phyloP scores from a whole-genome alignment of 2,888 invertebrate species.

The Caenorhabditis plicata region DNA sequence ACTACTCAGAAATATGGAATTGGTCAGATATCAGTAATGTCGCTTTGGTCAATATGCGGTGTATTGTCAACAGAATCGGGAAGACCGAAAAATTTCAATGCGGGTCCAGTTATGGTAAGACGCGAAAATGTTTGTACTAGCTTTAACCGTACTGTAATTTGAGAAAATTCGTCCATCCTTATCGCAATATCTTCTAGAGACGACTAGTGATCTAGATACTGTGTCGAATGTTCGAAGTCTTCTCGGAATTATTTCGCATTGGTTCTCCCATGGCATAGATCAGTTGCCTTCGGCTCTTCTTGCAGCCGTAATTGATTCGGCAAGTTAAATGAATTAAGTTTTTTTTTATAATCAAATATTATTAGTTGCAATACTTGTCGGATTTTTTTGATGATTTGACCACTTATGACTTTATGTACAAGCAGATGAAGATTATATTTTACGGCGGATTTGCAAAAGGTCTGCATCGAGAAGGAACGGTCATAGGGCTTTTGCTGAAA shows the following conservation, averaged over 20 bases:
- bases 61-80: slow-evolving; percentile 38
- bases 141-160: background rate
- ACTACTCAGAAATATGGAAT: slow-evolving; percentile 34
- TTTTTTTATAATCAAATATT: background rate
- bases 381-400: slow-evolving; percentile 59
- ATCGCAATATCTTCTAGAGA: slow-evolving; percentile 17
- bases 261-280: slow-evolving; percentile 54
- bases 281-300: slow-evolving; percentile 46
- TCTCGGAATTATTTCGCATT: slow-evolving; percentile 61
- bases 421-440: slow-evolving; percentile 36
- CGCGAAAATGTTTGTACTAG: background rate
- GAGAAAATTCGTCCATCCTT: slow-evolving; percentile 19
- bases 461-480: background rate
- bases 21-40: slow-evolving; percentile 50
- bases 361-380: slow-evolving; percentile 44
- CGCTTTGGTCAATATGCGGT: slow-evolving; percentile 55
- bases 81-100: slow-evolving; percentile 14
- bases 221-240: slow-evolving; percentile 58
- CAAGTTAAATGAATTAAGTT: slow-evolving; percentile 4
- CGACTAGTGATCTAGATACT: slow-evolving; percentile 55
- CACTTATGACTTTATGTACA: slow-evolving; percentile 47
- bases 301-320: slow-evolving; percentile 45
- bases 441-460: background rate
- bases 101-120: slow-evolving; percentile 2
- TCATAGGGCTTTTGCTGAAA: slow-evolving; percentile 48